A percentile compares a stretch with the other conserved stretches of the same genome.
Evolutionary conservation across 2,797 vertebrate species (phyloP).

Genomic region (Muscicapa comitata): DNA sequence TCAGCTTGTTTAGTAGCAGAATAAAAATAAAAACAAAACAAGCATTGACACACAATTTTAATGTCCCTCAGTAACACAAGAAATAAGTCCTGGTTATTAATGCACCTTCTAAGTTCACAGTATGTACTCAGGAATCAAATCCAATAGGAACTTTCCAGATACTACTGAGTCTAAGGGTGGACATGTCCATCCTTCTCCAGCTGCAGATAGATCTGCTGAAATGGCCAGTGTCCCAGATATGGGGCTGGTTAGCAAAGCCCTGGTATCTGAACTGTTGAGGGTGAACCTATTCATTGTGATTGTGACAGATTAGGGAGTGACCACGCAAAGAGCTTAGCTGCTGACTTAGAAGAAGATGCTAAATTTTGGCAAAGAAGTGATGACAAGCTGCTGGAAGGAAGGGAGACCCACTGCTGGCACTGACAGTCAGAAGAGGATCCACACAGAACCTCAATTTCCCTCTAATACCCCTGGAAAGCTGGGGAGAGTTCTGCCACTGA

Average conservation of each 20-base stretch:
- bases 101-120: slow-evolving; percentile 47
- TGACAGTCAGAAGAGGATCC: background rate
- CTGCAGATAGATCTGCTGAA: background rate
- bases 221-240: background rate
- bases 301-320: background rate
- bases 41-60: slow-evolving; percentile 73
- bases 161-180: background rate
- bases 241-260: background rate
- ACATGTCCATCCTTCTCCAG: background rate
- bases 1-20: slow-evolving; percentile 74
- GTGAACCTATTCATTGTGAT: background rate
- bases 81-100: slow-evolving; percentile 55
- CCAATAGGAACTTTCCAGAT: slow-evolving; percentile 59
- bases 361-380: background rate
- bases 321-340: background rate
- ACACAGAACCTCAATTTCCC: rapidly evolving
- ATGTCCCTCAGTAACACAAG: slow-evolving; percentile 63
- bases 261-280: background rate
- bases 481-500: slow-evolving; percentile 55
- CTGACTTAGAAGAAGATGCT: background rate
- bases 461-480: background rate
- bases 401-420: background rate
- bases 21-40: slow-evolving; percentile 80
- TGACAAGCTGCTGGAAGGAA: background rate
- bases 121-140: slow-evolving; percentile 56